Conservation (phyloP, 2,888 invertebrate genomes). For the Itoplectis maculator region DNA sequence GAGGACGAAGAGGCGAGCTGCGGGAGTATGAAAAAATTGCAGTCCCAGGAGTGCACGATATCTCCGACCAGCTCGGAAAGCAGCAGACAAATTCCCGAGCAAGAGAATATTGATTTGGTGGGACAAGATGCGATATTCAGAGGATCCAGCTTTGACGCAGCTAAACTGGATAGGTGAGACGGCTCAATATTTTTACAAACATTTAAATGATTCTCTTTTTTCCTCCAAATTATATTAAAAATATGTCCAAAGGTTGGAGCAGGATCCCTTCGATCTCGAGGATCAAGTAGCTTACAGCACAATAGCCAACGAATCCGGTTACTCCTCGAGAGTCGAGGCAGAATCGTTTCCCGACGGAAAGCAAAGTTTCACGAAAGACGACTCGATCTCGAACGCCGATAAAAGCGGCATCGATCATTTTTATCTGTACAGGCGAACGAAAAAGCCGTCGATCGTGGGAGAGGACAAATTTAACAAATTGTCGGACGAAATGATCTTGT, state of each 20-base stretch:
- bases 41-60: conserved; percentile 81
- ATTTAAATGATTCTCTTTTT: too few species aligned
- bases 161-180: conserved; percentile 75
- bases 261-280: conserved; percentile 74
- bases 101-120: conserved; percentile 69
- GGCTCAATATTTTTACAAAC: neutral
- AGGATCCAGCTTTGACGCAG: conserved; percentile 73
- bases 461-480: conserved; percentile 90
- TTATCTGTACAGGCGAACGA: conserved; percentile 79
- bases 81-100: conserved; percentile 67
- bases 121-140: conserved; percentile 74
- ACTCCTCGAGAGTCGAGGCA: conserved; percentile 77
- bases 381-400: conserved; percentile 77
- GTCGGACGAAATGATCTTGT: conserved; percentile 94
- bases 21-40: conserved; percentile 79
- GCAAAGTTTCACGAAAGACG: conserved; percentile 75
- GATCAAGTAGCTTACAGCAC: conserved; percentile 73
- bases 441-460: conserved; percentile 82
- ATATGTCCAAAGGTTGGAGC: conserved; percentile 71
- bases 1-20: conserved; percentile 85
- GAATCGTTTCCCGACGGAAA: conserved; percentile 76
- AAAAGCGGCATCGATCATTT: conserved; percentile 78
- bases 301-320: conserved; percentile 79
- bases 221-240: conserved; percentile 35
- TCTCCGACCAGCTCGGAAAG: conserved; percentile 74